Evolutionary conservation across 2,888 invertebrate genomes (phyloP).

Genomic region (Drosophila imparisetae): DNA sequence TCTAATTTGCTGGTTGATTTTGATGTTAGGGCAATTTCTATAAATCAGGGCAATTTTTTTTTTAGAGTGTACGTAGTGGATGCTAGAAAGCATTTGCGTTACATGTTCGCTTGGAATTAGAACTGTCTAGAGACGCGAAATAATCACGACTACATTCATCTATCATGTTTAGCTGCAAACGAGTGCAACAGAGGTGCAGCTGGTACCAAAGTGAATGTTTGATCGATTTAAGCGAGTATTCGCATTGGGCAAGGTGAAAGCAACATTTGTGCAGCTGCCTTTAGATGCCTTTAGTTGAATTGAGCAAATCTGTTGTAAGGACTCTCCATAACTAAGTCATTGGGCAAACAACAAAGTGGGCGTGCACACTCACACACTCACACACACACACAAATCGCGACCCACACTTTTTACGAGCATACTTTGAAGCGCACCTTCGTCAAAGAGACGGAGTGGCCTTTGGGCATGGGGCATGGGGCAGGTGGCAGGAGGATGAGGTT

Average conservation of each 20-base stretch:
- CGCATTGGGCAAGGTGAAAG: slow-evolving; percentile 23
- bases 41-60: background rate
- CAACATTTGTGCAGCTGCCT: slow-evolving; percentile 9
- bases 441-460: background rate
- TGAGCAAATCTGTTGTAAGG: slow-evolving; percentile 38
- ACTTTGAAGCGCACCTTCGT: slow-evolving; percentile 17
- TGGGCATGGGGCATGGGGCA: background rate
- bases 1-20: background rate
- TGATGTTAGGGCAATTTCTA: background rate
- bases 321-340: slow-evolving; percentile 56
- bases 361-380: background rate
- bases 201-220: slow-evolving; percentile 16
- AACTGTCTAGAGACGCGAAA: background rate
- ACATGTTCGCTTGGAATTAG: background rate
- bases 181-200: background rate
- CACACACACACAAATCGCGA: background rate
- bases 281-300: background rate
- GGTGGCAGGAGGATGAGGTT: background rate
- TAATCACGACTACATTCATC: background rate
- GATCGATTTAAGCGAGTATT: slow-evolving; percentile 36
- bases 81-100: background rate
- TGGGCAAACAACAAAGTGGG: slow-evolving; percentile 39
- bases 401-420: slow-evolving; percentile 7
- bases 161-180: background rate
- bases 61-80: background rate